phyloP scores from a whole-genome alignment of 2,888 invertebrate genomes.

The Lathronympha strigana region DNA sequence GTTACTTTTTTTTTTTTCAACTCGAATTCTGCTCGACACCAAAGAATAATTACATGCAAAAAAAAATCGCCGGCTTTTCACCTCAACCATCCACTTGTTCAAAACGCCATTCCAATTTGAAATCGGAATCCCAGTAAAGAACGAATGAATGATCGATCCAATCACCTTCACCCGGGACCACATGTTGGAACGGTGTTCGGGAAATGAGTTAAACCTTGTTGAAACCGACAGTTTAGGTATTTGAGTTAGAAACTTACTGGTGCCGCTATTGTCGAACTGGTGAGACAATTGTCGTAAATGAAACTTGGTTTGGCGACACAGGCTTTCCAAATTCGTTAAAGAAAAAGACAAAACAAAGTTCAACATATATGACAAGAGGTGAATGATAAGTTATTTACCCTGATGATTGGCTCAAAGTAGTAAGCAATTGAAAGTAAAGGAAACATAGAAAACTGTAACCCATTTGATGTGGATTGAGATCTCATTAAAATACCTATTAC shows the following conservation, averaged over 20 bases:
- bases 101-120: slow-evolving; percentile 57
- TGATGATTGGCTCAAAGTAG: too few relatives aligned
- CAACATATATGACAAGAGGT: too few relatives aligned
- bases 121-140: slow-evolving; percentile 57
- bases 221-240: slow-evolving; percentile 68
- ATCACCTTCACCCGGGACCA: slow-evolving; percentile 66
- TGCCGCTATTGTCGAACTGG: slow-evolving; percentile 5
- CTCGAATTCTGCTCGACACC: too few relatives aligned
- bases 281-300: background rate
- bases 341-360: background rate
- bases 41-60: background rate
- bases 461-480: too few relatives aligned
- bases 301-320: background rate
- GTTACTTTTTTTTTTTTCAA: too few relatives aligned
- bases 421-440: too few relatives aligned
- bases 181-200: slow-evolving; percentile 74
- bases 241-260: slow-evolving; percentile 64
- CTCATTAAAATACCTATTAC: too few relatives aligned
- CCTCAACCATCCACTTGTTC: slow-evolving; percentile 17
- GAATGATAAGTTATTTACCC: too few relatives aligned
- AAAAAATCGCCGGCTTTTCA: slow-evolving; percentile 1
- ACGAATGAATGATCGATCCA: slow-evolving; percentile 58
- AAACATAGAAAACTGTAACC: too few relatives aligned
- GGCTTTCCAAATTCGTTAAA: background rate
- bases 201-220: slow-evolving; percentile 81